A percentile compares a stretch with the other conserved stretches of the same genome.
phyloP scores from a whole-genome alignment of 2,888 invertebrate genomes.

The Bellardia pandia region DNA sequence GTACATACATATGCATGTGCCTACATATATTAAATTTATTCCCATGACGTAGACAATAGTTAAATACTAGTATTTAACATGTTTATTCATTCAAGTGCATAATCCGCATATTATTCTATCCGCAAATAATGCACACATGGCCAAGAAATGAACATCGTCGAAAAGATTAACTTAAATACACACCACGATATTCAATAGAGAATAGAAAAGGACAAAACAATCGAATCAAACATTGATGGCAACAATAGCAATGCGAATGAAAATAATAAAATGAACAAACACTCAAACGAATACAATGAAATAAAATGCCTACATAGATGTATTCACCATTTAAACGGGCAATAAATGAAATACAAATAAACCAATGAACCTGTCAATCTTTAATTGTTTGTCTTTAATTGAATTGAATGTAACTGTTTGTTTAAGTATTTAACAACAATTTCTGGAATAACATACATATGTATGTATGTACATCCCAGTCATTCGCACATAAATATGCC shows the following conservation, averaged over 20 bases:
- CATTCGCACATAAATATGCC: neutral
- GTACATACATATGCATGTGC: too few relatives aligned
- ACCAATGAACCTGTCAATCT: conserved; percentile 69
- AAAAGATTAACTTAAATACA: conserved; percentile 29
- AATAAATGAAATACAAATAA: conserved; percentile 63
- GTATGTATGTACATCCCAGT: too few relatives aligned
- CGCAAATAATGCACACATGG: conserved; percentile 70
- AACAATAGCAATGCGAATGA: conserved; percentile 53
- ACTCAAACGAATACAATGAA: neutral
- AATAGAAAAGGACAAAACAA: conserved; percentile 50
- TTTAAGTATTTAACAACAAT: conserved; percentile 45
- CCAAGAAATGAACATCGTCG: conserved; percentile 57
- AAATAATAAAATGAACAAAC: conserved; percentile 5
- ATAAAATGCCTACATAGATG: too few relatives aligned
- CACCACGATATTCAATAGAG: conserved; percentile 24
- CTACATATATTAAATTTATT: conserved; percentile 38
- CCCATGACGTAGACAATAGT: conserved; percentile 65
- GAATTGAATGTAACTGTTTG: conserved; percentile 60
- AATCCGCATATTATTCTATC: conserved; percentile 71
- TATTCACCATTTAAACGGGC: conserved; percentile 53
- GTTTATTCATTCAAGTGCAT: conserved; percentile 71
- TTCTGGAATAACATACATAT: conserved; percentile 1
- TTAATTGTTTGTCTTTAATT: conserved; percentile 57
- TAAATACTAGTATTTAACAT: conserved; percentile 59
- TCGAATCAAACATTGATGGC: conserved; percentile 37